Evolutionary conservation across 2,888 invertebrate genomes (phyloP), one percentile per base, ranked within the genome.

Genomic region (Sminthurides aquaticus): DNA sequence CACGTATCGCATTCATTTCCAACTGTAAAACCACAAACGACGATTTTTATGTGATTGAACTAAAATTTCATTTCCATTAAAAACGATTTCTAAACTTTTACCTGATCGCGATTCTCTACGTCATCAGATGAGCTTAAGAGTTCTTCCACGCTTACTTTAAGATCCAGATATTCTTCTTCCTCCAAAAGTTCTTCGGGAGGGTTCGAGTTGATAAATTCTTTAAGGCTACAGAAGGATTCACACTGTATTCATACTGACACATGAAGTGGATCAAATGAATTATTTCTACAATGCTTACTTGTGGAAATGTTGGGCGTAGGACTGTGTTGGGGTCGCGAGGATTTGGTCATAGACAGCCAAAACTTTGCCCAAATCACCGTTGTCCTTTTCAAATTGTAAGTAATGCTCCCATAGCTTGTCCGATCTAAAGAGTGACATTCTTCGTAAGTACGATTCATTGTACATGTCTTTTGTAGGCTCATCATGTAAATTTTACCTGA

Each of bases 331-430:
- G 54, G 91, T 94, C 43, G 86, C 82, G 67, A 98, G 81, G 34
- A 98, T 82, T 56, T 90, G 84, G 78, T 98, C 97, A 79, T 95
- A 98, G 61, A 98, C 84, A 56, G 84, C 83, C 26, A 91, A 89
- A 3, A 93, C 90, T 73, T 87, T 86, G 68, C 85, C 84, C 56
- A 88, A 83, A 49, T 90, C 85, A 55, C 69, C 69, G 27, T 84
- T 86, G 77, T 91, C 91, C 20, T 86, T 85, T 79, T 98, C 97
- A 94, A 95, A 98, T 76, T 91, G 90, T 75, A 97, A 89, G 81
- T 89, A 97, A 49, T 91, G 90, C 78, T 96, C 94, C 98, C 98
- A 98, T 2, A 98, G 83, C 63, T 94, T 88, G 80, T 98, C 97
- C 26, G 96, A 96, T 71, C 96, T 89, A 76, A 76, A 81, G n/a